A percentile compares a stretch with the other conserved stretches of the same genome.
phyloP scores from a whole-genome alignment of 2,797 vertebrate genomes.

The Sebastes hubbsi region DNA sequence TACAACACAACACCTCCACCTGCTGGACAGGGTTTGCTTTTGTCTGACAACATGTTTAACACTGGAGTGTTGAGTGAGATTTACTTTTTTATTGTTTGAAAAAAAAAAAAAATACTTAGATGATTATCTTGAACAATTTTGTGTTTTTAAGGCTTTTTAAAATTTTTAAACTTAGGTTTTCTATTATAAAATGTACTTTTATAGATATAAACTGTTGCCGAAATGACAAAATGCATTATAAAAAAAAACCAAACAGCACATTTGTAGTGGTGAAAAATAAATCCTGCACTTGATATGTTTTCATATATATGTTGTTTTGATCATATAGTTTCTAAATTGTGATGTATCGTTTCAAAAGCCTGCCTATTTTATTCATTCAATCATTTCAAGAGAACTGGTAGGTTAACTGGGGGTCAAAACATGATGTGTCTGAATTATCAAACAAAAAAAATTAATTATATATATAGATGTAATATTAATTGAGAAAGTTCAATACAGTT shows the following conservation, averaged over 20 bases:
- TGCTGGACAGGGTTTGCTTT: slow-evolving; percentile 10
- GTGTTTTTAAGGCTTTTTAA: too few species aligned
- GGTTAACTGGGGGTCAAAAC: too few species aligned
- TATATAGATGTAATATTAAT: too few species aligned
- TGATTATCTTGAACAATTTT: not conserved
- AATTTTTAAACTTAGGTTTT: not conserved
- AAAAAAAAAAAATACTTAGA: not conserved
- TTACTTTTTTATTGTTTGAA: not conserved
- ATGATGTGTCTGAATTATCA: too few species aligned
- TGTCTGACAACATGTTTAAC: not conserved
- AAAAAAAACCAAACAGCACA: not conserved
- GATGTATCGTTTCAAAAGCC: too few species aligned
- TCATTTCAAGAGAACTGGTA: too few species aligned
- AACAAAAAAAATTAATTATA: too few species aligned
- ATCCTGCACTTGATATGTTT: not conserved
- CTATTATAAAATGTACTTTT: not conserved
- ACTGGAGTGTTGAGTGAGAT: not conserved
- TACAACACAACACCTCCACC: accelerated
- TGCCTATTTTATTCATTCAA: too few species aligned
- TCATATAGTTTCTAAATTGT: too few species aligned
- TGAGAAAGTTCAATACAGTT: too few species aligned
- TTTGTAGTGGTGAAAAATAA: not conserved
- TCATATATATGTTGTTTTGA: not conserved
- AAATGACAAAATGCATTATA: not conserved
- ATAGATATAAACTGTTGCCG: not conserved